Evolutionary conservation across 2,797 vertebrate species (phyloP), one percentile per base, ranked within the genome.

Genomic region (Rhinella marina): DNA sequence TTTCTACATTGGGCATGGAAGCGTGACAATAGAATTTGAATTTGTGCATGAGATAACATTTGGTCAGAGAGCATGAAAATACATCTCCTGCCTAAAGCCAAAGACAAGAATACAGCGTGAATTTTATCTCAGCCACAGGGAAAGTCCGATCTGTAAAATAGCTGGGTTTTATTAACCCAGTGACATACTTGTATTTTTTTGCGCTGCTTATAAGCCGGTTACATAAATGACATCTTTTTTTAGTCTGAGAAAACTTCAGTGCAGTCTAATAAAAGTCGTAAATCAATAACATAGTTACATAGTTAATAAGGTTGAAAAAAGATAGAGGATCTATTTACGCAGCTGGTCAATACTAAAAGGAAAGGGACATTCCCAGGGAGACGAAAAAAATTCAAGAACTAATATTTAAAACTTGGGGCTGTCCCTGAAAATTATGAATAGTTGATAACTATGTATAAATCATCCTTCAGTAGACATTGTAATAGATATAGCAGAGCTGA

Each of bases 21-120:
- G 86, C 86, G 81, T 84, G 86, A 84, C 86, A 57, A 84, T 77
- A 87, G 27, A 87, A 87, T 87, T 62, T 68, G 50, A 83, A 84
- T 87, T 87, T 87, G 86, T 83, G 86, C 86, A 68, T 87, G 86
- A 87, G 52, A 87, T 87, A 76, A 83, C 86, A 87, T 87, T 83
- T 83, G 61, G 62, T 82, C 86, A 87, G 86, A 76, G 48, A 87
- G 86, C 86, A 84, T 84, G 86, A 84, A 75, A 84, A 87, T 87
- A 50, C 73, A 83, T 76, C 81, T 75, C 61, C 48, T 25, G 86
- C 86, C 86, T 83, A 57, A 83, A 87, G 86, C 86, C 57, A 83
- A 61, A 29, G 72, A 87, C 86, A 57, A 41, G 76, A 87, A 66
- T 78, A 68, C n/a, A 84, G 61, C 68, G 70, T 14, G 8, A 64